Evolutionary conservation across 2,113 vertebrate genomes (phyloP), one percentile per base, ranked within the genome.

Genomic region (Gymnorhina tibicen): DNA sequence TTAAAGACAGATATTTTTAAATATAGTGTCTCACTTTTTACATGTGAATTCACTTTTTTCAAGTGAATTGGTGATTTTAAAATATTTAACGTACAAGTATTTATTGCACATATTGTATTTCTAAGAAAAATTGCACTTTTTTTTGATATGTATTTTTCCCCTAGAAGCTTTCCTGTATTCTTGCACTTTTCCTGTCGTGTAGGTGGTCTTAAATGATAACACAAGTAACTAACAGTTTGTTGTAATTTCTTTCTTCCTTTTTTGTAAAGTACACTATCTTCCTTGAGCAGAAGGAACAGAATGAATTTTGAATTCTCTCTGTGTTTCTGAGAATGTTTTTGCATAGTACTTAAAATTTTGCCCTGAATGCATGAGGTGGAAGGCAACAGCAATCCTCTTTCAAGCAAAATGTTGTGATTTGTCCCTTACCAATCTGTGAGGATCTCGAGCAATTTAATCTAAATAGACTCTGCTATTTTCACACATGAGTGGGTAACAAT

Each of bases 371-470:
- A 62, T 5, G 24, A 89, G 63, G 50, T 88, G 66, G 60, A 95
- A 92, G 78, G 62, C 64, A 94, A 91, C 66, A 83, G 74, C 73
- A 87, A 72, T 90, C 62, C 91, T 95, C 75, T 95, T 93, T 95
- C 78, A 72, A 89, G 76, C 39, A 95, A 97, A 97, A 96, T 94
- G 91, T 97, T 97, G 90, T 91, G 95, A 97, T 97, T 97, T 96
- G 89, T 96, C 67, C 49, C 63, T 93, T 85, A 94, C 94, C 92
- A 97, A 96, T 91, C 91, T 50, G 1, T 62, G 82, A 95, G 87
- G 91, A 97, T 97, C 96, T 94, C 76, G 33, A 97, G 87, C 93
- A 97, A 97, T 97, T 97, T 97, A 97, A 97, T 96, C 95, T 96
- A 97, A 97, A 97, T 93, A 95, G 96, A 90, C 87, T 95, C 80